Percentiles rank a stretch among this genome's conserved stretches.
Conservation (phyloP, 1,140 invertebrate genomes). For the Eubasilissa regina region DNA sequence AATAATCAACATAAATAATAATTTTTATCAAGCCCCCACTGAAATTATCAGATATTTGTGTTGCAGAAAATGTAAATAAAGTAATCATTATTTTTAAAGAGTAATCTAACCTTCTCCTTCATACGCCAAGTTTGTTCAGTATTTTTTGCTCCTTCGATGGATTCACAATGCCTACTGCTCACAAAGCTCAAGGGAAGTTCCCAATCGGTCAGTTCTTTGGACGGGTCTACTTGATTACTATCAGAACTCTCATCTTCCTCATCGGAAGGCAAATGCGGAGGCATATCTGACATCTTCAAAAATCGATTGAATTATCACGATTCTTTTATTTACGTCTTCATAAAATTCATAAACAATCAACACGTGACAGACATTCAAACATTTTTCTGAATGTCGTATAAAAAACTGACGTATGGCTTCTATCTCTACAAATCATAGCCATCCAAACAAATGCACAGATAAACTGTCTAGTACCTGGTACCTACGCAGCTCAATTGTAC, state of each 20-base stretch:
- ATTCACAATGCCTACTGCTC: conserved; percentile 82
- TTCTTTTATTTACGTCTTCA: conserved; percentile 57
- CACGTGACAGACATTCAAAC: conserved; percentile 54
- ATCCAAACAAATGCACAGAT: background rate
- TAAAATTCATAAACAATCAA: conserved; percentile 54
- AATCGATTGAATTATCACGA: conserved; percentile 62
- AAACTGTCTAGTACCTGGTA: background rate
- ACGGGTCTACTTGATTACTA: conserved; percentile 84
- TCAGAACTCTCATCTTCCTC: conserved; percentile 80
- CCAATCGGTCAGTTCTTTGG: conserved; percentile 77
- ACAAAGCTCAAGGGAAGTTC: conserved; percentile 79
- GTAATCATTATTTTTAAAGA: background rate
- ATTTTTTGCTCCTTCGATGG: conserved; percentile 82
- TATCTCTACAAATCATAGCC: conserved; percentile 21
- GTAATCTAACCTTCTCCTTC: conserved; percentile 87
- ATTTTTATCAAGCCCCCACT: no score
- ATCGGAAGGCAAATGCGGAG: conserved; percentile 70
- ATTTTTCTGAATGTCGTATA: conserved; percentile 42
- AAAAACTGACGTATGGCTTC: conserved; percentile 39
- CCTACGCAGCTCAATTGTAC: background rate
- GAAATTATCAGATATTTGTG: no score
- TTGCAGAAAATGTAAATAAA: background rate
- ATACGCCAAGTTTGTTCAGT: conserved; percentile 89
- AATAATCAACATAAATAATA: no score
- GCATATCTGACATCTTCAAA: conserved; percentile 71